Evolutionary conservation across 2,888 invertebrate genomes (phyloP), one percentile per base, ranked within the genome.

Genomic region (Andrena praecox): DNA sequence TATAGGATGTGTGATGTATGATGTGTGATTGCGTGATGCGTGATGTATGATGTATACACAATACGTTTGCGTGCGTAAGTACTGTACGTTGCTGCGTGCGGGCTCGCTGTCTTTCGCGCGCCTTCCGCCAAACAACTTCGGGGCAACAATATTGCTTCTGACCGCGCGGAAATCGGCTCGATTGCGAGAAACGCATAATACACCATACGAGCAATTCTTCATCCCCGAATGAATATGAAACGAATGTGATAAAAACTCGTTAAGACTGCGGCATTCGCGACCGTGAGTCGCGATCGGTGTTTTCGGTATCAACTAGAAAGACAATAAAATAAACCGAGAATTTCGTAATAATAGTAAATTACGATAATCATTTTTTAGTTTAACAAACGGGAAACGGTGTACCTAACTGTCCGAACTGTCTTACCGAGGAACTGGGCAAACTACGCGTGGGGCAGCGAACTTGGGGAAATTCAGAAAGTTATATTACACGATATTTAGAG

Each of bases 311-410:
- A 78, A 83, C 63, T 74, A 78, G 71, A 84, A 78, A 78, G 83
- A 84, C 83, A 84, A 84, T 84, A 84, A 84, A 75, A 5, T 5
- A 42, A 72, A 83, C 84, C 78, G 84, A 73, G 83, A 73, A 83
- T 84, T 78, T 83, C 80, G 71, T 78, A 83, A 68, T 68, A 83
- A 83, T 83, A 70, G 83, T 77, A 82, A 73, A 16, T 70, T 74
- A 73, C 27, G 48, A 77, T 52, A 60, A 66, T 74, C 48, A 64
- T 67, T 52, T 60, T 27, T 33, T 54, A 69, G 35, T 70, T 24
- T 59, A 50, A 66, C 63, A 16, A 69, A 69, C 66, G 70, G 42
- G 48, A 69, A 81, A 60, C 70, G 69, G 66, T 75, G 81, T 52
- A 52, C 31, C 42, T 74, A 54, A 72, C 64, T 67, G 82, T 82